Evolutionary conservation across 2,113 vertebrate species (phyloP).

Genomic region (Mellivora capensis): DNA sequence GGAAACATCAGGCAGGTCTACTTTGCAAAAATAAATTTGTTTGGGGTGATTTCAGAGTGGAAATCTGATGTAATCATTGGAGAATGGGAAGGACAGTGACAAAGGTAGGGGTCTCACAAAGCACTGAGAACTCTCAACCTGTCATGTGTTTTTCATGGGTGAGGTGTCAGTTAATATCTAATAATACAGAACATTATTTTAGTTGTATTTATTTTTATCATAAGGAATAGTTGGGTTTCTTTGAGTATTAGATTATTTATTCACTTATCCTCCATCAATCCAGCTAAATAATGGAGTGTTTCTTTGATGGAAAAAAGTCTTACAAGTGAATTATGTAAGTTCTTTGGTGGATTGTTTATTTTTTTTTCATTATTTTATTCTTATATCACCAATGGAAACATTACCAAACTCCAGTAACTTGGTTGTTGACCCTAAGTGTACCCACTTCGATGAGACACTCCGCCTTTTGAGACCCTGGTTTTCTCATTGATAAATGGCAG

Average conservation of each 20-base stretch:
- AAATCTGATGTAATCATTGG: not conserved
- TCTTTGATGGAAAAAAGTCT: not conserved
- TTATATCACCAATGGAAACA: not conserved
- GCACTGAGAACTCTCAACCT: not conserved
- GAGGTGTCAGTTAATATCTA: not conserved
- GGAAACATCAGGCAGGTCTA: not conserved
- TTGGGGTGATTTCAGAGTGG: not conserved
- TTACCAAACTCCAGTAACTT: not conserved
- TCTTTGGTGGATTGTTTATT: not conserved
- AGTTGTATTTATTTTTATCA: not conserved
- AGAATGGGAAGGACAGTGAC: not conserved
- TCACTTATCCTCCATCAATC: not conserved
- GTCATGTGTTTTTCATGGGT: not conserved
- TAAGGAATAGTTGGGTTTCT: not conserved
- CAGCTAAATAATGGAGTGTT: not conserved
- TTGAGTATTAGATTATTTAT: not conserved
- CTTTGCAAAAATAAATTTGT: not conserved
- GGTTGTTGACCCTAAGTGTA: not conserved
- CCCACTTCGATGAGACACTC: not conserved
- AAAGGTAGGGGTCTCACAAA: not conserved
- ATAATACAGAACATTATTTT: not conserved
- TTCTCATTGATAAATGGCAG: not conserved
- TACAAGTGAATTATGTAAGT: not conserved
- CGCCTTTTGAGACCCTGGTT: not conserved
- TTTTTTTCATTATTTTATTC: slow-evolving; percentile 25